A percentile compares a stretch with the other conserved stretches of the same genome.
These are phyloP conservation scores for Cotesia chilonis DNA, from an alignment of 1,140 invertebrate species.

Conservation along the genomic window DNA sequence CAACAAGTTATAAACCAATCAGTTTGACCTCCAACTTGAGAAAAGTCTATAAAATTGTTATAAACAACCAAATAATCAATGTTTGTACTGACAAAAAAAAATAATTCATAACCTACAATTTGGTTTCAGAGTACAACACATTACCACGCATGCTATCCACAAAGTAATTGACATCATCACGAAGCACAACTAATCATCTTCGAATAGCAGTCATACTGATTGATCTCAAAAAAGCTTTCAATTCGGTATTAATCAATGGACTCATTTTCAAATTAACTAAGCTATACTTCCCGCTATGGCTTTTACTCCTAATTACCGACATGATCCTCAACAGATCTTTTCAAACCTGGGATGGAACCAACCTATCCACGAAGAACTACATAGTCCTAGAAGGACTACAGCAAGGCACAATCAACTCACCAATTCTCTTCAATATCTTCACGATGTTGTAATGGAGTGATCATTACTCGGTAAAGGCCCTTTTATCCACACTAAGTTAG, in stretches of 20 bases:
- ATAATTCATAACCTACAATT: constrained; percentile 14
- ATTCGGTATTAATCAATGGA: constrained; percentile 25
- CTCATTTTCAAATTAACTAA: constrained; percentile 35
- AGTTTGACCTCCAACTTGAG: constrained; percentile 39
- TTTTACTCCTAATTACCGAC: constrained; percentile 5
- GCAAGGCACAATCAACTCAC: constrained; percentile 33
- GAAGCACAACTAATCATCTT: too few relatives aligned
- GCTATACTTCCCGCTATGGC: constrained; percentile 24
- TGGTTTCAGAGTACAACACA: constrained; percentile 2
- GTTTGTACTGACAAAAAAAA: neutral
- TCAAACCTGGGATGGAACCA: constrained; percentile 7
- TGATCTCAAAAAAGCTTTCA: constrained; percentile 19
- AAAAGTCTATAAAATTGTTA: constrained; percentile 29
- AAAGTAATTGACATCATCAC: neutral
- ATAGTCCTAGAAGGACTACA: constrained; percentile 25
- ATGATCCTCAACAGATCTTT: constrained; percentile 26
- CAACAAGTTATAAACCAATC: constrained; percentile 42
- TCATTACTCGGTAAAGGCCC: too few relatives aligned
- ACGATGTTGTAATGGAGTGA: neutral
- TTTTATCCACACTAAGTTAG: too few relatives aligned
- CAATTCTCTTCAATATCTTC: constrained; percentile 35
- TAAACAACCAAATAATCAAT: neutral
- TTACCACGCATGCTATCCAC: neutral
- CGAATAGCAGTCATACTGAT: neutral
- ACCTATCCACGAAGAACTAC: neutral